Evolutionary conservation across 2,888 invertebrate species (phyloP), one percentile per base, ranked within the genome.

Genomic region (Lordiphosa fenestrarum): DNA sequence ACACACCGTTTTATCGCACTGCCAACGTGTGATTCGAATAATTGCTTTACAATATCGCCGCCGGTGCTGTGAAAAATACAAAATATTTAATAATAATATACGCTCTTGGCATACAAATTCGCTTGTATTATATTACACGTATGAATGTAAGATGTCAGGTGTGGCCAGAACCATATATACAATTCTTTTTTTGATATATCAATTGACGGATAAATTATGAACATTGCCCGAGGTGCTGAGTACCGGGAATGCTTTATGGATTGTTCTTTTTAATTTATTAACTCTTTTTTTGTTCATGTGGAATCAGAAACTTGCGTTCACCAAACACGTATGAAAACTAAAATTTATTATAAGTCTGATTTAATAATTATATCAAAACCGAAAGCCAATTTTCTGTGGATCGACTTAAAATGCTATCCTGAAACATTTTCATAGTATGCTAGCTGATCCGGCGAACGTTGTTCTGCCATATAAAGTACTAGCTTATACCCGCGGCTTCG

Each of bases 21-120:
- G 38, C 56, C 41, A 59, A 59, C 72, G 60, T 72, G 72, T 74
- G 76, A 83, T 74, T 83, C 66, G 68, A 74, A 76, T 83, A 80
- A 80, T 80, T 80, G 83, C 81, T 80, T 70, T 73, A 74, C 76
- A 73, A 80, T 83, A 80, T 70, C 65, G 47, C 53, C 46, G 40
- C 37, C 46, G 41, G 49, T 40, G 53, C 7, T 36, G 9, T n/a
- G 55, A 46, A 44, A 40, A 12, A 40, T n/a, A 55, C 37, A 69
- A 59, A 51, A 69, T 55, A 60, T 59, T 60, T 60, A 68, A 60
- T 61, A 69, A 69, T 53, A 59, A 54, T 64, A 51, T 41, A 57
- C 53, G 75, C 68, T 78, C 59, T 48, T 60, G 76, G 76, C 82
- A 77, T 81, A 77, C 75, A 77, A 72, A 74, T 70, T 6, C 25